Conservation (phyloP, 1,140 invertebrate species). For the Drosophila azteca region DNA sequence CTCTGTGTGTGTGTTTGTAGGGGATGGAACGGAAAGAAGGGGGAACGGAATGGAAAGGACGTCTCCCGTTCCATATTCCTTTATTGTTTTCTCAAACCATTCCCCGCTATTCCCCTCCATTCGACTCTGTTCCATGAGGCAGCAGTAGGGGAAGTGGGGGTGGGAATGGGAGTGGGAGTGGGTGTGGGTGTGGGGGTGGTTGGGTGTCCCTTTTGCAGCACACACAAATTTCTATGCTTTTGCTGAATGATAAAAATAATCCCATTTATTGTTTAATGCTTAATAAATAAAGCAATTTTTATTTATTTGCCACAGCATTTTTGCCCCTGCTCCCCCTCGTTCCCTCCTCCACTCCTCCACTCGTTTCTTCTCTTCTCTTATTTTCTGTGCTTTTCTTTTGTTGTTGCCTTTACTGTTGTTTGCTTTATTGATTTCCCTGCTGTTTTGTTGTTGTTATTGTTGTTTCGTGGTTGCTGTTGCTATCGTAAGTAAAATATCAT, state of each 20-base stretch:
- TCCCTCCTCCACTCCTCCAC: background rate
- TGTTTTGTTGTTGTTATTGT: slow-evolving; percentile 13
- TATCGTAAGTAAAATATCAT: slow-evolving; percentile 70
- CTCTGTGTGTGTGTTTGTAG: background rate
- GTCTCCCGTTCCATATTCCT: slow-evolving; percentile 4
- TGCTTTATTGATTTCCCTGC: slow-evolving; percentile 50
- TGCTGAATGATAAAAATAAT: slow-evolving; percentile 75
- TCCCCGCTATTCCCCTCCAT: background rate
- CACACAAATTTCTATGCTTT: slow-evolving; percentile 46
- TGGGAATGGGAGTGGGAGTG: too few species aligned
- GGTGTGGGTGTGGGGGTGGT: background rate
- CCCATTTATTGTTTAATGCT: slow-evolving; percentile 82
- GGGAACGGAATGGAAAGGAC: too few species aligned
- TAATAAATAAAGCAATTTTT: slow-evolving; percentile 83
- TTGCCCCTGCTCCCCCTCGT: slow-evolving; percentile 38
- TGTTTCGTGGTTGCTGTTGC: slow-evolving; percentile 34
- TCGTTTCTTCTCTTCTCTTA: background rate
- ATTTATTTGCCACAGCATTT: slow-evolving; percentile 71
- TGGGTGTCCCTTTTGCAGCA: slow-evolving; percentile 8
- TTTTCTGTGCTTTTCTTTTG: background rate
- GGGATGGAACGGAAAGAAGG: too few species aligned
- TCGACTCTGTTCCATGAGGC: background rate
- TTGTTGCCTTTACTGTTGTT: slow-evolving; percentile 11
- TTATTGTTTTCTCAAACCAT: slow-evolving; percentile 22
- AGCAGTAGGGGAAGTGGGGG: too few species aligned